phyloP scores from a whole-genome alignment of 2,797 vertebrate genomes.

The Pantherophis alleghaniensis region DNA sequence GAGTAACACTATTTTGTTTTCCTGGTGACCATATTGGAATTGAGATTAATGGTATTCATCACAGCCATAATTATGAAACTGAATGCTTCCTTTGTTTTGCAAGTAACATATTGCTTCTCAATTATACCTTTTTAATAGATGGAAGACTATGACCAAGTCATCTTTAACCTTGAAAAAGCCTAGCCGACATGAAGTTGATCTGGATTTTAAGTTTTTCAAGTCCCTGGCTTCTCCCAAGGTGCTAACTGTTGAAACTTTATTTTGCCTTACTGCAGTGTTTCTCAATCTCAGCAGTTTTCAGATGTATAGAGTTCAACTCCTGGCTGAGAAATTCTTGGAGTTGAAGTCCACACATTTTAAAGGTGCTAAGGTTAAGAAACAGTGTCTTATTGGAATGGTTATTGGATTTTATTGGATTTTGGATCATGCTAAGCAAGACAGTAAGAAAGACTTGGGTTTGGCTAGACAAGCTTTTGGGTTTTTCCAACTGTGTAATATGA shows the following conservation, averaged over 20 bases:
- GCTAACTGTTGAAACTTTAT: conserved; percentile 12
- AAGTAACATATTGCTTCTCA: neutral
- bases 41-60: conserved; percentile 30
- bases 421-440: neutral
- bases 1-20: neutral
- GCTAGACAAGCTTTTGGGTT: neutral
- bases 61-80: neutral
- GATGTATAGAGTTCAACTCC: neutral
- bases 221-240: conserved; percentile 72
- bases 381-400: neutral
- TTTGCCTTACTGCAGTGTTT: neutral
- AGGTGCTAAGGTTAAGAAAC: neutral
- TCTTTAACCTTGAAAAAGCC: conserved; percentile 50
- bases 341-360: neutral
- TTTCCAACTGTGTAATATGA: neutral
- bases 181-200: conserved; percentile 33
- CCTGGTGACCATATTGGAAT: neutral
- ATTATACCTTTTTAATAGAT: conserved; percentile 44
- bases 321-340: neutral
- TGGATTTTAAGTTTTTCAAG: conserved; percentile 69
- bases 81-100: neutral
- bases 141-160: conserved; percentile 58
- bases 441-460: neutral
- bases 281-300: neutral
- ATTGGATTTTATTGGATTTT: neutral